Conservation (phyloP, 1,140 invertebrate species). For the Saccostrea glomerata region DNA sequence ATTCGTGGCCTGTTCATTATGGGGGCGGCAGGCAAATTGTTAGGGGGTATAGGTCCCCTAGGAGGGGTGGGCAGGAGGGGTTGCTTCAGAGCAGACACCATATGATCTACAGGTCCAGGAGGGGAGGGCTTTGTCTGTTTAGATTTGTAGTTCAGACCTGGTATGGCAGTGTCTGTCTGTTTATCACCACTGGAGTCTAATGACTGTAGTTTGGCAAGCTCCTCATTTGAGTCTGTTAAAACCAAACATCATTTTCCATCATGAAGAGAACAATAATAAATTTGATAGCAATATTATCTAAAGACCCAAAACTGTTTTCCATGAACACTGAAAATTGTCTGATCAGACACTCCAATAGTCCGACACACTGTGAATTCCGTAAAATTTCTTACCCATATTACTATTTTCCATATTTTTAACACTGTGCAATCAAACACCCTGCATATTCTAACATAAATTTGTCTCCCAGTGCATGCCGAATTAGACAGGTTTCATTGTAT, state of each 20-base stretch:
- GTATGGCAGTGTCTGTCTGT: neutral
- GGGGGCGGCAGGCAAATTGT: neutral
- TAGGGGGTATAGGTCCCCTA: neutral
- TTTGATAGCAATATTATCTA: too few species aligned
- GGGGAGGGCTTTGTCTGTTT: slow-evolving; percentile 36
- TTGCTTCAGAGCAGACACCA: neutral
- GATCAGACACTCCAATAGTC: too few species aligned
- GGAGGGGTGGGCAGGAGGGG: slow-evolving; percentile 16
- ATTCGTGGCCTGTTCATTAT: slow-evolving; percentile 30
- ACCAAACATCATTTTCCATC: neutral
- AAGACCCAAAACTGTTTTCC: too few species aligned
- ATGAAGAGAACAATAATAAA: too few species aligned
- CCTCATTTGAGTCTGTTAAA: neutral
- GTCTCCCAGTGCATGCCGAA: too few species aligned
- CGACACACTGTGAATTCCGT: too few species aligned
- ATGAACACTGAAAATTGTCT: too few species aligned
- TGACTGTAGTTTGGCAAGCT: neutral
- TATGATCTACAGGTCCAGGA: neutral
- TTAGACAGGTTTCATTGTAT: too few species aligned
- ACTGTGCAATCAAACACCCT: too few species aligned
- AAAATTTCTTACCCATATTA: too few species aligned
- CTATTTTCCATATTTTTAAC: too few species aligned
- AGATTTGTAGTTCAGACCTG: slow-evolving; percentile 36
- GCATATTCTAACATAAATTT: too few species aligned
- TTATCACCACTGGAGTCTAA: neutral